These are phyloP conservation scores for Argynnis bischoffii DNA, from an alignment of 2,888 invertebrate species.

Conservation along the genomic window DNA sequence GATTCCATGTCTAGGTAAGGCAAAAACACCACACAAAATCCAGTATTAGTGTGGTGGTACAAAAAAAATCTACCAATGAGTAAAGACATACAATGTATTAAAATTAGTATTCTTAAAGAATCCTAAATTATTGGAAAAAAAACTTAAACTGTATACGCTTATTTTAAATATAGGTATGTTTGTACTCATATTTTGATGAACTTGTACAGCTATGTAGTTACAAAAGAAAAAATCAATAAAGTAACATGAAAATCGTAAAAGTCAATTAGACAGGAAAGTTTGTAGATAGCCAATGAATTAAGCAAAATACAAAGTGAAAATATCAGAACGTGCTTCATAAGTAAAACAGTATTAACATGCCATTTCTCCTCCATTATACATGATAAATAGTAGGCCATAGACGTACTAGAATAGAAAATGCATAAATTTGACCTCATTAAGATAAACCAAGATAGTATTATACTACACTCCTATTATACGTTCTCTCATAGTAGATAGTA, in stretches of 20 bases:
- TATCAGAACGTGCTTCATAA: slow-evolving; percentile 30
- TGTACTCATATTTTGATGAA: no score
- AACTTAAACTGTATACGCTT: no score
- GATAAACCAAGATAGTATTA: background rate
- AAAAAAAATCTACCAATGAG: no score
- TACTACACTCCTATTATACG: background rate
- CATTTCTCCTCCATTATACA: slow-evolving; percentile 24
- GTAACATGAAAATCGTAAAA: background rate
- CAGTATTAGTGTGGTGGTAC: no score
- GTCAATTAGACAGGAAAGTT: background rate
- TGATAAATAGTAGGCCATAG: slow-evolving; percentile 22
- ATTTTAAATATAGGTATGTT: no score
- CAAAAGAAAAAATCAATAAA: background rate
- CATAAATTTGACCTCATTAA: slow-evolving; percentile 10
- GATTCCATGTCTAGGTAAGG: no score
- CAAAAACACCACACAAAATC: no score
- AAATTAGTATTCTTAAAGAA: no score
- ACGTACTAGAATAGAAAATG: slow-evolving; percentile 19
- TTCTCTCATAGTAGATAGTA: no score
- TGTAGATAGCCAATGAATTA: slow-evolving; percentile 23
- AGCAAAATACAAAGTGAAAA: slow-evolving; percentile 30
- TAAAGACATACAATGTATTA: no score
- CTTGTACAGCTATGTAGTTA: no score
- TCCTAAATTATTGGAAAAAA: no score
- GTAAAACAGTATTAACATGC: slow-evolving; percentile 26